Conservation (phyloP, 2,888 invertebrate species). For the Rhogogaster chlorosoma region DNA sequence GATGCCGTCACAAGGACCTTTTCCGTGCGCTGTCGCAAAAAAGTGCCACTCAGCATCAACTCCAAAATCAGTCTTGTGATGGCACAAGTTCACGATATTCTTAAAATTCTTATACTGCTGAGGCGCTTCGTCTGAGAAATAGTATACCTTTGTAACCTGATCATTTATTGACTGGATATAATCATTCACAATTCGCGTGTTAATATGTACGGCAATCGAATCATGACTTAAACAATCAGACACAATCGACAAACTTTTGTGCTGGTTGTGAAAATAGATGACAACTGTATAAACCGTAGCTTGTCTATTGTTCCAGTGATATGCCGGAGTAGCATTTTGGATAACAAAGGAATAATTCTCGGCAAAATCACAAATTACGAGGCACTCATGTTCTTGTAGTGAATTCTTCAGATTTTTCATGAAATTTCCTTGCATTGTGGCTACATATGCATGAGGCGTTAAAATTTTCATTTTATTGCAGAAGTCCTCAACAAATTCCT, state of each 20-base stretch:
- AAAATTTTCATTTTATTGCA: background rate
- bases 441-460: background rate
- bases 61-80: too few species aligned
- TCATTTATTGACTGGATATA: background rate
- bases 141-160: background rate
- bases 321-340: constrained; percentile 51
- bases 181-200: background rate
- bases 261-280: constrained; percentile 22
- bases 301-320: constrained; percentile 50
- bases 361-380: constrained; percentile 8
- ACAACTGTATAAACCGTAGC: constrained; percentile 43
- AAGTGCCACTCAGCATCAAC: too few species aligned
- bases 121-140: too few species aligned
- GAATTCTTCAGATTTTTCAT: background rate
- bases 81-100: too few species aligned
- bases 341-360: background rate
- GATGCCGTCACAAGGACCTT: too few species aligned
- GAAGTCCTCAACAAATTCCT: background rate
- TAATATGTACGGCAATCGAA: constrained; percentile 14
- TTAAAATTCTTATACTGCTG: too few species aligned
- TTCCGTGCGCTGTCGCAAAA: too few species aligned
- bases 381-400: background rate
- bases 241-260: constrained; percentile 34
- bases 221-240: constrained; percentile 44
- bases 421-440: background rate